phyloP scores from a whole-genome alignment of 2,797 vertebrate genomes.

The Synaphobranchus kaupii region DNA sequence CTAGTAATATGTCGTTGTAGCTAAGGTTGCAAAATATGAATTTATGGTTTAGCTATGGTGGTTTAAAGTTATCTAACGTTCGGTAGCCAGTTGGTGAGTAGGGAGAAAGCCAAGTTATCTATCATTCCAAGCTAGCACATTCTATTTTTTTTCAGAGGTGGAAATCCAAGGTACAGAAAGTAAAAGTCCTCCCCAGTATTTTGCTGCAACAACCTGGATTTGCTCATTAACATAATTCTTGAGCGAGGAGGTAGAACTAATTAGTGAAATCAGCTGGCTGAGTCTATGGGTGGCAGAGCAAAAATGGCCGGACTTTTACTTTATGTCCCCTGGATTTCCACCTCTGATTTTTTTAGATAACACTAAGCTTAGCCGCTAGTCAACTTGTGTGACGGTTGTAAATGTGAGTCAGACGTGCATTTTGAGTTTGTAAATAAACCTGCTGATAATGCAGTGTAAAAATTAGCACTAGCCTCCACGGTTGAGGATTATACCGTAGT shows the following conservation, averaged over 20 bases:
- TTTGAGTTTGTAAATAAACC: background rate
- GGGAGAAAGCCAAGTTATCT: background rate
- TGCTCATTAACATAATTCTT: too few relatives aligned
- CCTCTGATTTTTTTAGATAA: too few relatives aligned
- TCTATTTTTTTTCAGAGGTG: too few relatives aligned
- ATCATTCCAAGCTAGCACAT: background rate
- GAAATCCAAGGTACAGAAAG: too few relatives aligned
- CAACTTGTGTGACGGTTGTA: background rate
- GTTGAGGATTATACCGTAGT: background rate
- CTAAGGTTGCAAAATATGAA: background rate
- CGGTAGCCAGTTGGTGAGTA: background rate
- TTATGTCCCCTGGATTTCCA: too few relatives aligned
- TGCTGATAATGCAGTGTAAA: background rate
- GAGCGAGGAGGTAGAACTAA: too few relatives aligned
- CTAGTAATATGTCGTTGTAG: background rate
- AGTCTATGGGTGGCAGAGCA: too few relatives aligned
- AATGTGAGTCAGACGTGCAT: background rate
- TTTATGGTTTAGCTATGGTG: background rate
- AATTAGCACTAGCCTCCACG: background rate
- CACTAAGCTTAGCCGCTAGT: background rate
- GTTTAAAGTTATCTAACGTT: background rate
- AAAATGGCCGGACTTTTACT: too few relatives aligned
- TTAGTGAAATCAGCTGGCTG: too few relatives aligned
- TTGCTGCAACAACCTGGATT: too few relatives aligned
- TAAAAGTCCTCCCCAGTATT: too few relatives aligned